Evolutionary conservation across 2,113 vertebrate genomes (phyloP).

Genomic region (Aviceda subcristata): DNA sequence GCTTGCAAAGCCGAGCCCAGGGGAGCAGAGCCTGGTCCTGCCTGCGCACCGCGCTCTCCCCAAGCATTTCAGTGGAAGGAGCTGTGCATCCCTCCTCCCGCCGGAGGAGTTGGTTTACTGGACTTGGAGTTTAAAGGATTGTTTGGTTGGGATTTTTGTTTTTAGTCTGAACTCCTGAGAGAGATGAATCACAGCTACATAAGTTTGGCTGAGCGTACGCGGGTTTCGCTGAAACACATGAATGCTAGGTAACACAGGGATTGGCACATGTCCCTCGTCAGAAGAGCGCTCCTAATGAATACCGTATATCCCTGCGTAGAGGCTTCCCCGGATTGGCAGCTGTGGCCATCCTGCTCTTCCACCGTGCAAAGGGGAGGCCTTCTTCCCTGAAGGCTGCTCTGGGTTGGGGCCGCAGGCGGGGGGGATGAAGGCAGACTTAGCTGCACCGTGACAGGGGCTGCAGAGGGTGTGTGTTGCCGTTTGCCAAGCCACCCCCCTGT

Average conservation of each 20-base stretch:
- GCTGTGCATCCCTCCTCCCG: neutral
- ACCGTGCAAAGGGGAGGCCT: neutral
- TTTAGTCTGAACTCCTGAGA: neutral
- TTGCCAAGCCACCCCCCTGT: rapidly evolving
- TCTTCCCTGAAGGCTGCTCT: no score
- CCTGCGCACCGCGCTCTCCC: rapidly evolving
- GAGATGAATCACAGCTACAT: neutral
- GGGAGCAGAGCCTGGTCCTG: neutral
- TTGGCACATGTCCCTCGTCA: neutral
- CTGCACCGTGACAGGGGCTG: neutral
- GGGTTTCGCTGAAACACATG: neutral
- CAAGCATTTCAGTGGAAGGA: neutral
- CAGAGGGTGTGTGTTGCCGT: rapidly evolving
- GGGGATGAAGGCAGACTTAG: neutral
- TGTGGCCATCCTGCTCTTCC: rapidly evolving
- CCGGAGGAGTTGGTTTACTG: neutral
- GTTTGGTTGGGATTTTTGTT: neutral
- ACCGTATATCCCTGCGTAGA: neutral
- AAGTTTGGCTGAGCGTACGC: neutral
- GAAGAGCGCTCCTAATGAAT: neutral
- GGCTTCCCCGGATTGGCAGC: neutral
- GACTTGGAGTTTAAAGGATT: neutral
- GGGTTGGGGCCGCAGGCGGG: neutral
- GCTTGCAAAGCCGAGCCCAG: rapidly evolving
- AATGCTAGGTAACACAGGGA: neutral